Evolutionary conservation across 2,797 vertebrate species (phyloP).

Genomic region (Notolepis coatsorum): DNA sequence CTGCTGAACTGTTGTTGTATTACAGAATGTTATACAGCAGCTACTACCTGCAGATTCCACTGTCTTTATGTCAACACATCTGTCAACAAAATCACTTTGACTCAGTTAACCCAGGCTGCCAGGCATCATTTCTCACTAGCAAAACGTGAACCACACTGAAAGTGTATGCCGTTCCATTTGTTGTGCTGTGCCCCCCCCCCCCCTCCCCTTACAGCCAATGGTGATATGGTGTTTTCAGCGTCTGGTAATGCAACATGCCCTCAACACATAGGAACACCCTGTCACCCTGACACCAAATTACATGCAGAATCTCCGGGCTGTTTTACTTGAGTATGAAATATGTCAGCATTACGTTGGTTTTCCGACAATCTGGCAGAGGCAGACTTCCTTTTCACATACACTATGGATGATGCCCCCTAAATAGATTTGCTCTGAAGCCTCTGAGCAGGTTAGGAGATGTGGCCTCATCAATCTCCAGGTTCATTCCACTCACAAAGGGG

Average conservation of each 20-base stretch:
- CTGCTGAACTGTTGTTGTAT: constrained; percentile 68
- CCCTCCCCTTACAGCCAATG: not conserved
- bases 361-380: constrained; percentile 28
- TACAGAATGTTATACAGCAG: constrained; percentile 55
- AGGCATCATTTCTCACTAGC: constrained; percentile 21
- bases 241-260: constrained; percentile 12
- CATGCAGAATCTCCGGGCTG: constrained; percentile 44
- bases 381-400: constrained; percentile 65
- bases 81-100: not conserved
- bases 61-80: constrained; percentile 29
- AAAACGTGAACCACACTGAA: constrained; percentile 32
- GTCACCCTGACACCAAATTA: constrained; percentile 52
- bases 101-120: too few species aligned
- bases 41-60: constrained; percentile 47
- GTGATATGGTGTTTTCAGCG: constrained; percentile 28
- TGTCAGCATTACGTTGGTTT: constrained; percentile 50
- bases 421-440: constrained; percentile 44
- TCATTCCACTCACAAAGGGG: constrained; percentile 70
- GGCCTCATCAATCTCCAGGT: constrained; percentile 74
- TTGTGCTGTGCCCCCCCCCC: constrained; percentile 17
- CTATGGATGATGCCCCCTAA: constrained; percentile 63
- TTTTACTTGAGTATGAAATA: constrained; percentile 62
- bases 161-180: constrained; percentile 12
- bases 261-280: constrained; percentile 10
- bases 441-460: constrained; percentile 46